Percentiles rank a stretch among this genome's conserved stretches.
Conservation (phyloP, 2,113 vertebrate species). For the Heptranchias perlo region DNA sequence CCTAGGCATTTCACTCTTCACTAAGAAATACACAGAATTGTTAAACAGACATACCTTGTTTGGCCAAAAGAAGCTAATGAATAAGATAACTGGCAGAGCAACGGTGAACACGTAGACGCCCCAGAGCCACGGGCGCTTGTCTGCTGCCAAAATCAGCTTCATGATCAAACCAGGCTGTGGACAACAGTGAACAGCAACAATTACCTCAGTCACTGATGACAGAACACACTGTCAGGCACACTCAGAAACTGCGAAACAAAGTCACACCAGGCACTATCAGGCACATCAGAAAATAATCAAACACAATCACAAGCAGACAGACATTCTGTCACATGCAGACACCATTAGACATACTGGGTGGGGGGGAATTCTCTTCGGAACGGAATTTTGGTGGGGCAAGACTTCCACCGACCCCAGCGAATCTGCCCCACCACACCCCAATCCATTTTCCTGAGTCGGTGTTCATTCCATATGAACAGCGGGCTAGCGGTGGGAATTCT, state of each 20-base stretch:
- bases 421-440: neutral
- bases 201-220: neutral
- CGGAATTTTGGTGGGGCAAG: neutral
- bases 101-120: conserved; percentile 60
- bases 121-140: conserved; percentile 63
- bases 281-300: neutral
- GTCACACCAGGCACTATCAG: neutral
- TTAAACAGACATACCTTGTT: conserved; percentile 53
- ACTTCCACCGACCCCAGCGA: neutral
- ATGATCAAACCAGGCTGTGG: conserved; percentile 53
- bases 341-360: neutral
- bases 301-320: neutral
- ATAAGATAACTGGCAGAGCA: conserved; percentile 63
- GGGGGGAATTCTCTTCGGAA: neutral
- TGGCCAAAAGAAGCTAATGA: conserved; percentile 68
- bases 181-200: neutral
- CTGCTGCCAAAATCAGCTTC: conserved; percentile 51
- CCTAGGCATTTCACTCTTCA: neutral
- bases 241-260: neutral
- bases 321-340: neutral
- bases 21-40: neutral
- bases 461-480: neutral
- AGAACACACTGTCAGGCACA: neutral
- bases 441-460: neutral
- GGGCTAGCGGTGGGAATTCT: neutral